Evolutionary conservation across 1,140 invertebrate genomes (phyloP).

Genomic region (Aphidius ervi): DNA sequence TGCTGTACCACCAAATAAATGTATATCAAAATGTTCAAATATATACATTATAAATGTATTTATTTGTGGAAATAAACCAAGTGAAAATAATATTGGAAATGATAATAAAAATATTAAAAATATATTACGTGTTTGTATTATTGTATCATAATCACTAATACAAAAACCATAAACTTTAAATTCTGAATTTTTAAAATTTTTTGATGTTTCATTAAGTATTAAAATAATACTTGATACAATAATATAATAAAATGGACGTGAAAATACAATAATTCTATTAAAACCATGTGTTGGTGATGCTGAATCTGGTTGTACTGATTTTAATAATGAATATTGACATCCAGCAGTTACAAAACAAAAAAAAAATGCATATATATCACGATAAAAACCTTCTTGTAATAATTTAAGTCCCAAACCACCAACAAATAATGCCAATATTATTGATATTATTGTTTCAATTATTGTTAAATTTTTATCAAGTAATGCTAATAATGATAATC

Average conservation of each 20-base stretch:
- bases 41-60: conserved; percentile 96
- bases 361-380: conserved; percentile 88
- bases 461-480: conserved; percentile 88
- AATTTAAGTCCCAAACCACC: conserved; percentile 80
- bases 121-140: conserved; percentile 67
- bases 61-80: conserved; percentile 93
- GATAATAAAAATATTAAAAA: conserved; percentile 78
- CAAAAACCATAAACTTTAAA: conserved; percentile 73
- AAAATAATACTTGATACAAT: conserved; percentile 75
- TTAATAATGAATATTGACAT: conserved; percentile 95
- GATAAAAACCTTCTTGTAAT: conserved; percentile 81
- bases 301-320: conserved; percentile 98
- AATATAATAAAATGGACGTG: conserved; percentile 93
- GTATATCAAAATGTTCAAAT: conserved; percentile 94
- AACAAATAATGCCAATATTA: conserved; percentile 81
- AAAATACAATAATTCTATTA: conserved; percentile 92
- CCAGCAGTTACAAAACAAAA: conserved; percentile 96
- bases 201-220: conserved; percentile 57
- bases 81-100: conserved; percentile 89
- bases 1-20: conserved; percentile 95
- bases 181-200: conserved; percentile 46
- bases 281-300: conserved; percentile 97
- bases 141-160: conserved; percentile 65
- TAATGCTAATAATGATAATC: conserved; percentile 84
- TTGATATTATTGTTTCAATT: conserved; percentile 78